Conservation (phyloP, 2,113 vertebrate species). For the Sylvilagus bachmani region DNA sequence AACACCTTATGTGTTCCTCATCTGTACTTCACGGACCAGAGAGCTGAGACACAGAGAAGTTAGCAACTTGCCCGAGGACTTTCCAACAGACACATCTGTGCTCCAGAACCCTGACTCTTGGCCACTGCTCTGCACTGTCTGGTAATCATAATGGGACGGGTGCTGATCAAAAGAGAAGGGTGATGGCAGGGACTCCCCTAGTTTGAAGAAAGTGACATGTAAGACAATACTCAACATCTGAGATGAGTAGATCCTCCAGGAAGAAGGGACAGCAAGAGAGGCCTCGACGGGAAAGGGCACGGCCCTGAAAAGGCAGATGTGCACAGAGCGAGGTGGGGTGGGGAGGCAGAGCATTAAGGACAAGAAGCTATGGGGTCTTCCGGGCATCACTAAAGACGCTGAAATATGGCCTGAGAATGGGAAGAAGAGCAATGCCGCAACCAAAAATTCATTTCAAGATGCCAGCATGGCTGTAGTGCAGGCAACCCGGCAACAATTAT, state of each 20-base stretch:
- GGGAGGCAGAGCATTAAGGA: not conserved
- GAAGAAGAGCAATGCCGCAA: not conserved
- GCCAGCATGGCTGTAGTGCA: not conserved
- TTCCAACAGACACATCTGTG: not conserved
- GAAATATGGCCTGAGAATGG: not conserved
- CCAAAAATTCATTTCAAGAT: not conserved
- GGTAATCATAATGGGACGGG: not conserved
- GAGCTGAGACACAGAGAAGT: not conserved
- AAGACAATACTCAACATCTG: not conserved
- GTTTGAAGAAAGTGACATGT: not conserved
- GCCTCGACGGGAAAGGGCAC: not conserved
- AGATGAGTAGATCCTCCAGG: not conserved
- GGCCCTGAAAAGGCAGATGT: not conserved
- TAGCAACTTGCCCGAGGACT: not conserved
- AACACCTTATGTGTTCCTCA: not conserved
- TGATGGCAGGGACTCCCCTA: not conserved
- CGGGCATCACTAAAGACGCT: not conserved
- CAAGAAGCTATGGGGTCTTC: not conserved
- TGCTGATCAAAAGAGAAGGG: not conserved
- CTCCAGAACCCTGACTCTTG: not conserved
- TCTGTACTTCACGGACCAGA: not conserved
- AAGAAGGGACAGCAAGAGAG: not conserved
- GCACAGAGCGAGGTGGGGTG: not conserved
- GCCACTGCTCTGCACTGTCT: not conserved
- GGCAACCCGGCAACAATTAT: not conserved